Conservation (phyloP, 64 coral and sea anemone genomes). For the Catalaphyllia jardinei region DNA sequence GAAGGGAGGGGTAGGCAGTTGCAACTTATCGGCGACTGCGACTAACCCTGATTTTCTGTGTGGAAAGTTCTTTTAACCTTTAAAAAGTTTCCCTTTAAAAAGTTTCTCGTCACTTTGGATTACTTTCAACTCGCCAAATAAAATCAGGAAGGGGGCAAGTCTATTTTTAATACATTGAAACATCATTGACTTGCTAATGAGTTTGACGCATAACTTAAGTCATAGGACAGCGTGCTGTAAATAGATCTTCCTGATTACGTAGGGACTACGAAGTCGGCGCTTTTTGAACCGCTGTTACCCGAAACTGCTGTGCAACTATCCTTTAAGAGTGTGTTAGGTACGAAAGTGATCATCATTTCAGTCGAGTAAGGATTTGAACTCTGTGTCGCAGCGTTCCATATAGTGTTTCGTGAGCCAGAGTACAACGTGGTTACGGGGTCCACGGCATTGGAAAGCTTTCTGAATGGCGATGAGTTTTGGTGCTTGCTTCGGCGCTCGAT, state of each 20-base stretch:
- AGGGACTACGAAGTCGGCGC: background rate
- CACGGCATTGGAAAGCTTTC: background rate
- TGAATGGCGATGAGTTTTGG: slow-evolving; percentile 45
- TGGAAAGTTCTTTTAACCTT: background rate
- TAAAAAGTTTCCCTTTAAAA: background rate
- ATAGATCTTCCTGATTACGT: background rate
- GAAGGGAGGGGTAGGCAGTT: too few species aligned
- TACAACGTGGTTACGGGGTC: background rate
- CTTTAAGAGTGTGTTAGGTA: background rate
- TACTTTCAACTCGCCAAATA: background rate
- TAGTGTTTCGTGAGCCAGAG: background rate
- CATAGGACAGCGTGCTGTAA: slow-evolving; percentile 6
- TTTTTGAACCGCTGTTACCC: background rate
- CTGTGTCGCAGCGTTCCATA: background rate
- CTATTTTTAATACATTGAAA: background rate
- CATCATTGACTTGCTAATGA: slow-evolving; percentile 35
- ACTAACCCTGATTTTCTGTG: too few species aligned
- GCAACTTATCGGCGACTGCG: too few species aligned
- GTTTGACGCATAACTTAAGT: background rate
- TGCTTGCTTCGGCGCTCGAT: slow-evolving; percentile 34
- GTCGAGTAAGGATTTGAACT: background rate
- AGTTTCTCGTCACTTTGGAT: background rate
- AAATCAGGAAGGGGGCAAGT: background rate
- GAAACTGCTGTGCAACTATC: background rate
- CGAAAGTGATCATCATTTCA: too few species aligned